A percentile compares a stretch with the other conserved stretches of the same genome.
These are phyloP conservation scores for Zygothrica quintamaculata DNA, from an alignment of 2,888 invertebrate genomes.

Conservation along the genomic window DNA sequence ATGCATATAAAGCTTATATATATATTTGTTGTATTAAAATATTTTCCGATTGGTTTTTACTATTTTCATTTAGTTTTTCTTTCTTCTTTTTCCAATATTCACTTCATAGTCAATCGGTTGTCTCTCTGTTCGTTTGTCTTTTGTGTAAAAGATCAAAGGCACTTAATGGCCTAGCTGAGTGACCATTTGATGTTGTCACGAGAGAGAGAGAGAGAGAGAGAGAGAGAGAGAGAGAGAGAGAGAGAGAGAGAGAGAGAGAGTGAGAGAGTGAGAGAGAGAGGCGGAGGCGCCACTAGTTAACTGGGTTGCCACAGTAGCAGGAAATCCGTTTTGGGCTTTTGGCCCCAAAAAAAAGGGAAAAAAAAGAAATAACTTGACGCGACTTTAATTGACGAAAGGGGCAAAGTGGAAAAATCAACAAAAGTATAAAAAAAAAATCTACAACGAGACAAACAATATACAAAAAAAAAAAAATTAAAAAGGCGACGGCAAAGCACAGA, in stretches of 20 bases:
- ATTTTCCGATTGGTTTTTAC: conserved; percentile 55
- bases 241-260: conserved; percentile 4
- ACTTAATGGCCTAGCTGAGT: conserved; percentile 64
- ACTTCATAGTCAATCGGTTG: conserved; percentile 1
- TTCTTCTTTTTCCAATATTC: too few species aligned
- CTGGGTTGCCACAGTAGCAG: conserved; percentile 51
- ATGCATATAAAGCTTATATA: conserved; percentile 14
- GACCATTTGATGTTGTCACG: conserved; percentile 39
- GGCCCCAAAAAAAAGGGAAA: too few species aligned
- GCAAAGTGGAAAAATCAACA: conserved; percentile 68
- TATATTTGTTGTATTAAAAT: conserved; percentile 42
- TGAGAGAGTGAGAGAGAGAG: background rate
- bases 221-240: conserved; percentile 3
- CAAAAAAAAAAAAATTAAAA: too few species aligned
- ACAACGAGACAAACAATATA: conserved; percentile 47
- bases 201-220: background rate
- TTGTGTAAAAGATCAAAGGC: conserved; percentile 76
- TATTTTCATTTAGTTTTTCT: conserved; percentile 11
- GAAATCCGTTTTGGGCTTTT: conserved; percentile 57
- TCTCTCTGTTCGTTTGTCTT: conserved; percentile 8
- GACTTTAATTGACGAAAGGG: conserved; percentile 67
- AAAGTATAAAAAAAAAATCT: conserved; percentile 54
- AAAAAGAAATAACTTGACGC: conserved; percentile 66
- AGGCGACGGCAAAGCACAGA: conserved; percentile 39
- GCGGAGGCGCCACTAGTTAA: conserved; percentile 37